Evolutionary conservation across 2,888 invertebrate genomes (phyloP), one percentile per base, ranked within the genome.

Genomic region (Crocallis elinguaria): DNA sequence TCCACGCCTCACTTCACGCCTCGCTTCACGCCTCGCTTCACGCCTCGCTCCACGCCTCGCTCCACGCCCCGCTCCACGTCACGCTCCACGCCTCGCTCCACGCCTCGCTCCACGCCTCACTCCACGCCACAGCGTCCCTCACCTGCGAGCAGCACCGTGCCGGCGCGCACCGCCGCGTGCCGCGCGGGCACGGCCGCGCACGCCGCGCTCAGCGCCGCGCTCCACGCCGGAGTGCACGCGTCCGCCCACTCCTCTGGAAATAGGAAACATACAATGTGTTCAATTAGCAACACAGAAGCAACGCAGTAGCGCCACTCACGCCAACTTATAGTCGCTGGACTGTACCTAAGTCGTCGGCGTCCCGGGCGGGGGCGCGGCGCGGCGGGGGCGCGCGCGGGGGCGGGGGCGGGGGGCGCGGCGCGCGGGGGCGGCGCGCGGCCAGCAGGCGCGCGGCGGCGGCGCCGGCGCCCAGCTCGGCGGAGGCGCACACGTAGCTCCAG

Each of bases 381-480:
- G 17, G 52, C 50, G 17, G 64, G 49, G 7, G 61, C 53, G 9
- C 69, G 61, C 75, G 80, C 52, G 93, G 86, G 17, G 93, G 19
- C 11, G 17, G 19, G 91, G 0, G 84, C 79, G 0, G 79, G 21
- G 50, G 44, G 39, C 50, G 44, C 19, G 37, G 21, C 11, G 44
- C 11, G 36, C 19, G 29, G 25, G 12, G 16, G 44, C 4, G 49
- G 21, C 25, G 53, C 58, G 46, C 57, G 67, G 93, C 35, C n/a
- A 35, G 92, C 82, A 8, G 74, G 93, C 93, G 29, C 93, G 92
- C 39, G 94, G 86, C 59, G 93, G 3, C 4, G 70, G 0, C 91
- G 3, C 5, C 71, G 0, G 91, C 81, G 2, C 79, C 84, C 1
- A 88, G 69, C 64, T 1, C 9, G 71, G 21, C 49, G 43, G 3